phyloP scores from a whole-genome alignment of 2,797 vertebrate genomes.

The Meriones psammophilus region DNA sequence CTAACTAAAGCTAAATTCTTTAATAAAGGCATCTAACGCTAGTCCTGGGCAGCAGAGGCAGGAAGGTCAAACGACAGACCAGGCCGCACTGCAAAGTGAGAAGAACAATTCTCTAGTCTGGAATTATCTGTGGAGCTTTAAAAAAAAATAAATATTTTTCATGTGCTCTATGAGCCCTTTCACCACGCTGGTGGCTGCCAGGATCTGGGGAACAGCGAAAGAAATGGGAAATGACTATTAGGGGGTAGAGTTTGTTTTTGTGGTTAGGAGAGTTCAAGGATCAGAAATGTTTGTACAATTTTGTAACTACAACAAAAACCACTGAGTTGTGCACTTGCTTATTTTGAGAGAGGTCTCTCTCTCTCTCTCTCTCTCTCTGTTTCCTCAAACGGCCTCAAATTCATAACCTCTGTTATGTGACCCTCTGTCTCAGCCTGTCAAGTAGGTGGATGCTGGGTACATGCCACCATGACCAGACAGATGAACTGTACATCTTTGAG shows the following conservation, averaged over 20 bases:
- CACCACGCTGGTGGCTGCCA: not conserved
- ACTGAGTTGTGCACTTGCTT: not conserved
- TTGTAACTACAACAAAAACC: not conserved
- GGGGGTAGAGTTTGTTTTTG: not conserved
- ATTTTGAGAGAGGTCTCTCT: not conserved
- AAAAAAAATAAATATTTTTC: not conserved
- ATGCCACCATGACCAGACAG: not conserved
- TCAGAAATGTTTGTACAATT: not conserved
- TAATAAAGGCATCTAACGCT: not conserved
- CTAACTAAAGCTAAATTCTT: not conserved
- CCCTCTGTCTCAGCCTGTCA: not conserved
- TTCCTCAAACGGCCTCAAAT: not conserved
- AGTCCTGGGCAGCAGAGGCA: not conserved
- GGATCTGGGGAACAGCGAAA: not conserved
- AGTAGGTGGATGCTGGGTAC: not conserved
- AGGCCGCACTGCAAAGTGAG: not conserved
- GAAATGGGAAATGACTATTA: not conserved
- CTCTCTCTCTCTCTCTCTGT: not conserved
- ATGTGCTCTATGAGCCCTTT: not conserved
- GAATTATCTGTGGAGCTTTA: conserved; percentile 9
- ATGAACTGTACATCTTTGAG: not conserved
- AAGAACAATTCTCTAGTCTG: not conserved
- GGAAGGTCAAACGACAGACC: not conserved
- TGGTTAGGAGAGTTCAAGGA: not conserved
- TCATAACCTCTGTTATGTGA: not conserved